Evolutionary conservation across 2,888 invertebrate species (phyloP).

Genomic region (Dryobotodes eremita): DNA sequence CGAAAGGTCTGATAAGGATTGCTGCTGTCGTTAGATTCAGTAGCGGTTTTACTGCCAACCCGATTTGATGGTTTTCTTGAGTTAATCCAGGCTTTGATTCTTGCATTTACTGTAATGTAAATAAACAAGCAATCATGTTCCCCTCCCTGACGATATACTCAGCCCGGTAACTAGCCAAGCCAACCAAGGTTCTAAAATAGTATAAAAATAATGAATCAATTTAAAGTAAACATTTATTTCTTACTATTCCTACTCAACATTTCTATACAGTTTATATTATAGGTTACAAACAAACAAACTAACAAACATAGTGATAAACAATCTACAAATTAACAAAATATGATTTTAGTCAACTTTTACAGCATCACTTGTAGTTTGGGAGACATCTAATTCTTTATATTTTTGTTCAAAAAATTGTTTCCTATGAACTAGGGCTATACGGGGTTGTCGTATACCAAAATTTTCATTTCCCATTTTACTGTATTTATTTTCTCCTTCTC

Average conservation of each 20-base stretch:
- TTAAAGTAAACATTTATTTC: conserved; percentile 34
- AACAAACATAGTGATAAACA: conserved; percentile 2
- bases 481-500: conserved; percentile 91
- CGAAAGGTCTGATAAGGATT: neutral
- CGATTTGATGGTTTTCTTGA: neutral
- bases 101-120: neutral
- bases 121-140: neutral
- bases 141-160: neutral
- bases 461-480: conserved; percentile 93
- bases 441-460: conserved; percentile 92
- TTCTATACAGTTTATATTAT: conserved; percentile 1
- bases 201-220: neutral
- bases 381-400: conserved; percentile 77
- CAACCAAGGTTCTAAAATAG: conserved; percentile 1
- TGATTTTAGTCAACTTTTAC: conserved; percentile 26
- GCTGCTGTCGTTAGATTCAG: neutral
- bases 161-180: neutral
- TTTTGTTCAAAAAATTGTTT: conserved; percentile 92
- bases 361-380: conserved; percentile 32
- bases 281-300: neutral
- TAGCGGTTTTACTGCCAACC: neutral
- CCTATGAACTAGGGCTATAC: conserved; percentile 92
- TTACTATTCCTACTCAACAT: conserved; percentile 18
- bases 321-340: neutral
- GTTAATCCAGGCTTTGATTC: neutral